Evolutionary conservation across 2,113 vertebrate genomes (phyloP), one percentile per base, ranked within the genome.

Genomic region (Symphodus melops): DNA sequence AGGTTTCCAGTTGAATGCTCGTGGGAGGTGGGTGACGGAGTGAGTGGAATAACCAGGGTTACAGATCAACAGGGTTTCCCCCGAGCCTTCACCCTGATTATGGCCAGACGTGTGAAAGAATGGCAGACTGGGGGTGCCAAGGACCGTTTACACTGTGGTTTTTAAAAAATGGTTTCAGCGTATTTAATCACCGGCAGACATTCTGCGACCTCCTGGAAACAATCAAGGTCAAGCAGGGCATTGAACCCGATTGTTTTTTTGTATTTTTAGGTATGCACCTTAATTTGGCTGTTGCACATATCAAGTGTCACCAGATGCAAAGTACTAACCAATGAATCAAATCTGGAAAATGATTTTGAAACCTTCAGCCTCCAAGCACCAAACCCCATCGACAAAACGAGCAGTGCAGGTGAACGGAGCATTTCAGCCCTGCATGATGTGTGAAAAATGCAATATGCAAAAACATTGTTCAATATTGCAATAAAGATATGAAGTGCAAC

Each of bases 1-100:
- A 81, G 88, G 77, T 80, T 90, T 91, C 71, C 68, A 73, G 70
- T 46, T 86, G 82, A 90, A 90, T 88, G 83, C 77, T 71, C 61
- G 77, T 77, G 86, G 83, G 75, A 85, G 79, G 73, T 56, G 80
- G 68, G 54, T 81, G 85, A 85, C 46, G 67, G 72, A 83, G 67
- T 79, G 89, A 75, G 56, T 71, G 79, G 89, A 77, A 75, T 81
- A 88, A 86, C 64, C 54, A 60, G 77, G 83, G 90, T 82, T 77
- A 88, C 71, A 84, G 87, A 85, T 82, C 86, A 89, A 85, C 81
- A 86, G 72, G 72, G 75, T 69, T 55, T 68, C 79, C 76, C 59
- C 14, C 11, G 60, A 57, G 81, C 48, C 59, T 58, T 85, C 71
- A 84, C 85, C 86, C 79, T 81, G 81, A 87, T 88, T 84, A 85